These are phyloP conservation scores for Manacus vitellinus DNA, from an alignment of 2,113 vertebrate genomes.

Conservation along the genomic window DNA sequence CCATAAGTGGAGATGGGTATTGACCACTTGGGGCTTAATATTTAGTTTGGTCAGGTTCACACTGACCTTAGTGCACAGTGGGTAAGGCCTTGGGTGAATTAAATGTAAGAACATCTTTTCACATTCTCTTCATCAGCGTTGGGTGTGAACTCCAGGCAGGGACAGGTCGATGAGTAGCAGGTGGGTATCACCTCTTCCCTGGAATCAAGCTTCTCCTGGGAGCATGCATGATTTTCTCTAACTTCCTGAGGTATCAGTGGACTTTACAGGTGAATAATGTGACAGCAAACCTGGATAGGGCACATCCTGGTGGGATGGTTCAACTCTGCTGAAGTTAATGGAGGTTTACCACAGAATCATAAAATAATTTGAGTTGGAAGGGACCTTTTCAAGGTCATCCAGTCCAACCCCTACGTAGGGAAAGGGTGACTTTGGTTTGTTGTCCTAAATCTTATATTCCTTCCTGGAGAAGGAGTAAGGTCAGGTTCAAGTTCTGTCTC, in stretches of 20 bases:
- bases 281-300: background rate
- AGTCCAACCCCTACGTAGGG: background rate
- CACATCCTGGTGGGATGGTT: background rate
- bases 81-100: background rate
- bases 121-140: background rate
- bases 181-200: background rate
- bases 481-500: background rate
- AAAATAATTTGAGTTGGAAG: background rate
- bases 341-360: background rate
- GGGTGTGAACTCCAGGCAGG: background rate
- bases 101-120: background rate
- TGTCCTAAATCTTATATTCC: background rate
- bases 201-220: background rate
- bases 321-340: background rate
- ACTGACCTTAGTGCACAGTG: background rate
- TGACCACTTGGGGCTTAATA: background rate
- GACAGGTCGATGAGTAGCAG: no score
- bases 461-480: background rate
- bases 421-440: background rate
- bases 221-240: no score
- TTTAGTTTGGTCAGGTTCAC: background rate
- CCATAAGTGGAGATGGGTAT: background rate
- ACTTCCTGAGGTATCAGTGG: background rate
- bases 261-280: background rate
- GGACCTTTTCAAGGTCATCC: background rate